Evolutionary conservation across 2,797 vertebrate species (phyloP).

Genomic region (Syngnathus rostellatus): DNA sequence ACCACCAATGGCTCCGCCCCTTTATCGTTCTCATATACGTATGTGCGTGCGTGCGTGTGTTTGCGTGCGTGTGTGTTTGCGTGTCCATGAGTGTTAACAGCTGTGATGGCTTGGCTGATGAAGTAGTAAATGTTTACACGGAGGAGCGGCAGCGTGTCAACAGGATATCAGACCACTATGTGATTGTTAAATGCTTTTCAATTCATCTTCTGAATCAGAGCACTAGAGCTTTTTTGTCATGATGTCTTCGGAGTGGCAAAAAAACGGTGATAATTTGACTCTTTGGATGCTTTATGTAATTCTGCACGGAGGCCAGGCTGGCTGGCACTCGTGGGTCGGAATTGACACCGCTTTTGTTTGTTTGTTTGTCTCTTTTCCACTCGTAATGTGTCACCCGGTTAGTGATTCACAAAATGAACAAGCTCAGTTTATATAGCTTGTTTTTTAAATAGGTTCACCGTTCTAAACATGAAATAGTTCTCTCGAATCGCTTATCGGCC

Average conservation of each 20-base stretch:
- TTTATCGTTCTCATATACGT: slow-evolving; percentile 5
- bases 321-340: slow-evolving; percentile 33
- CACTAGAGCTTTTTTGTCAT: slow-evolving; percentile 5
- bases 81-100: slow-evolving; percentile 30
- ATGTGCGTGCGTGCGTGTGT: not conserved
- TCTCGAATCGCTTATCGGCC: too few relatives aligned
- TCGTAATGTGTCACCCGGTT: not conserved
- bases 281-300: slow-evolving; percentile 51
- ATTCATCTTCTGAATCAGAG: not conserved
- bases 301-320: slow-evolving; percentile 34
- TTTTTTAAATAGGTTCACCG: too few relatives aligned
- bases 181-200: not conserved
- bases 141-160: slow-evolving; percentile 42
- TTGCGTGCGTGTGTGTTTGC: too few relatives aligned
- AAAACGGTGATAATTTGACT: not conserved
- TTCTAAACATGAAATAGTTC: too few relatives aligned
- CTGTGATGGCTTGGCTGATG: slow-evolving; percentile 38
- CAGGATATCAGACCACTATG: not conserved
- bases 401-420: not conserved
- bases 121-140: slow-evolving; percentile 31
- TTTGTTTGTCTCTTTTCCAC: not conserved
- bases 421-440: too few relatives aligned
- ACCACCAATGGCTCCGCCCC: not conserved
- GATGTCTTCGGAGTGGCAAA: not conserved
- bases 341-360: slow-evolving; percentile 11